Conservation (phyloP, 2,888 invertebrate genomes). For the Campaea margaritaria region DNA sequence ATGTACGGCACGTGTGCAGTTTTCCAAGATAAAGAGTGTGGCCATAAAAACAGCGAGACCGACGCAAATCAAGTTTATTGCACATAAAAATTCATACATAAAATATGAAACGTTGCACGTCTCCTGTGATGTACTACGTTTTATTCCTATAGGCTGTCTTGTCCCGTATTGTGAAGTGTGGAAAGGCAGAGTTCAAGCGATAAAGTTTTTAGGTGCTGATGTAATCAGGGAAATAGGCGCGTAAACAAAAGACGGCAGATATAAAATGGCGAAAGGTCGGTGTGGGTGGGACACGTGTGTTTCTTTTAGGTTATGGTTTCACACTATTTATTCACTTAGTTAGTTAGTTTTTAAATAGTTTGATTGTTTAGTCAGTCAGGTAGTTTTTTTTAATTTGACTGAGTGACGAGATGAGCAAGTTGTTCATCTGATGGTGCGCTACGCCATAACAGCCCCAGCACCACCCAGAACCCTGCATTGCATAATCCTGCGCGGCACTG, state of each 20-base stretch:
- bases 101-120: constrained; percentile 29
- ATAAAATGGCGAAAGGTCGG: constrained; percentile 6
- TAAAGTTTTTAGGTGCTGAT: constrained; percentile 31
- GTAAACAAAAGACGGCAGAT: constrained; percentile 23
- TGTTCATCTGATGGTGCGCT: too few relatives aligned
- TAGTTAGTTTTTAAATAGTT: too few relatives aligned
- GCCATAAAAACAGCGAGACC: constrained; percentile 41
- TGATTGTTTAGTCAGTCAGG: too few relatives aligned
- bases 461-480: too few relatives aligned
- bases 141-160: constrained; percentile 26
- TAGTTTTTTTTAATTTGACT: too few relatives aligned
- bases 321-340: not conserved
- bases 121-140: constrained; percentile 22
- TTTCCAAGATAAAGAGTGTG: constrained; percentile 31
- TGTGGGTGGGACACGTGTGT: not conserved
- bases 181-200: constrained; percentile 24
- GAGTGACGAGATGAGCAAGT: too few relatives aligned
- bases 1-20: constrained; percentile 41
- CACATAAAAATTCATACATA: constrained; percentile 42
- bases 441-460: too few relatives aligned
- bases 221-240: constrained; percentile 26
- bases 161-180: constrained; percentile 21
- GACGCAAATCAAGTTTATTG: constrained; percentile 42
- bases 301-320: not conserved
- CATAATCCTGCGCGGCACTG: too few relatives aligned